These are phyloP conservation scores for Therioaphis trifolii DNA, from an alignment of 2,888 invertebrate genomes.

Conservation along the genomic window DNA sequence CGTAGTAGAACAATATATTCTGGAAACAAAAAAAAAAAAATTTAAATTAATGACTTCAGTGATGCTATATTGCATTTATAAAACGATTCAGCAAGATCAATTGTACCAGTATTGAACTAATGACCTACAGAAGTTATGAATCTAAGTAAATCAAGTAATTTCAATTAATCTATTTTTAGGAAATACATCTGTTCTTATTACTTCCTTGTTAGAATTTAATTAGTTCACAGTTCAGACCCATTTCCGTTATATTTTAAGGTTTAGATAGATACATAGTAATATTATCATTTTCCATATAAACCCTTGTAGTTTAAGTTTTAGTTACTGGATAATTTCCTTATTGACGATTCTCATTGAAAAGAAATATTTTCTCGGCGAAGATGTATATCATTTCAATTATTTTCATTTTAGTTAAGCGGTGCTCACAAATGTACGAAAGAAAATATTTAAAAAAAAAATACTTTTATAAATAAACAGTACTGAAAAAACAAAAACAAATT, in stretches of 20 bases:
- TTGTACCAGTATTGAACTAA: background rate
- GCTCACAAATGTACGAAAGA: no score
- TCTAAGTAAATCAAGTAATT: background rate
- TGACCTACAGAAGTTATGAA: background rate
- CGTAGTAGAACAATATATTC: constrained; percentile 92
- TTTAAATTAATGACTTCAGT: background rate
- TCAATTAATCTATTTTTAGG: background rate
- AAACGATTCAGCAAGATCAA: background rate
- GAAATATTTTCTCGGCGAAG: no score
- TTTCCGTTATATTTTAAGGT: constrained; percentile 17
- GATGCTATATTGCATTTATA: no score
- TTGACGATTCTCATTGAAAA: background rate
- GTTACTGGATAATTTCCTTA: background rate
- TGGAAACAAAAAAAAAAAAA: constrained; percentile 71
- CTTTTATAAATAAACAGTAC: no score
- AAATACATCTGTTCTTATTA: background rate
- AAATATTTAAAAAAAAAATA: no score
- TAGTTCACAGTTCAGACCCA: background rate
- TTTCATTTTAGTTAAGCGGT: no score
- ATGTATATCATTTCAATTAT: no score
- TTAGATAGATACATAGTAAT: background rate
- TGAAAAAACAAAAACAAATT: no score
- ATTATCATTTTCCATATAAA: background rate
- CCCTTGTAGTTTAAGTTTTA: background rate
- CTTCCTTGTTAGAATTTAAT: background rate